Evolutionary conservation across 2,888 invertebrate species (phyloP), one percentile per base, ranked within the genome.

Genomic region (Andrena dorsata): DNA sequence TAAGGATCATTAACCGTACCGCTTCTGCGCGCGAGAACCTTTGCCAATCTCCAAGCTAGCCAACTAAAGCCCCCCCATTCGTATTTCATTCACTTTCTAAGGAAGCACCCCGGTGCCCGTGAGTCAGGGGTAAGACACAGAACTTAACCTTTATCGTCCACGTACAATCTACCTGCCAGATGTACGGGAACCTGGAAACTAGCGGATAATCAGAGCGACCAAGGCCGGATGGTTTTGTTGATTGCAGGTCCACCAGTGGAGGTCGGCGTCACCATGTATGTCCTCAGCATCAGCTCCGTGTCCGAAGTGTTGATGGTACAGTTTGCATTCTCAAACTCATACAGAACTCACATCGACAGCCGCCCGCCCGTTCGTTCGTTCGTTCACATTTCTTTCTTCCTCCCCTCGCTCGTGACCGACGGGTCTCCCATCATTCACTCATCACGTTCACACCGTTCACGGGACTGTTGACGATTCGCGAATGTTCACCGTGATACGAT

Each of bases 271-370:
- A 98, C 98, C 95, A 98, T 98, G 97, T 98, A 98, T 96, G 98
- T 98, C 95, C 97, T 98, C 95, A 98, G 98, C 96, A 98, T 98
- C 97, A 98, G 98, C 96, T 98, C 98, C 95, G 98, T 98, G 95
- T 98, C 98, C 95, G 98, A 98, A 97, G 98, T 98, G 95, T 97
- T 98, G 96, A 98, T 98, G 98, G 98, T 98, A 97, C 94, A 94
- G 93, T 94, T 90, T 90, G 82, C 88, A 90, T 90, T 90, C 83
- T 80, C 84, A 82, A 83, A 88, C 86, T 89, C 91, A 87, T 87
- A 89, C 92, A 93, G 81, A 94, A 93, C 93, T 92, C 90, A 94
- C 85, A 83, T 84, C 82, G 85, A 87, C 84, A 83, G 70, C 81
- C 86, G 85, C 79, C 76, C 81, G 82, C 82, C 20, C 56, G 41